Conservation (phyloP, 2,113 vertebrate genomes). For the Hydrolagus affinis region DNA sequence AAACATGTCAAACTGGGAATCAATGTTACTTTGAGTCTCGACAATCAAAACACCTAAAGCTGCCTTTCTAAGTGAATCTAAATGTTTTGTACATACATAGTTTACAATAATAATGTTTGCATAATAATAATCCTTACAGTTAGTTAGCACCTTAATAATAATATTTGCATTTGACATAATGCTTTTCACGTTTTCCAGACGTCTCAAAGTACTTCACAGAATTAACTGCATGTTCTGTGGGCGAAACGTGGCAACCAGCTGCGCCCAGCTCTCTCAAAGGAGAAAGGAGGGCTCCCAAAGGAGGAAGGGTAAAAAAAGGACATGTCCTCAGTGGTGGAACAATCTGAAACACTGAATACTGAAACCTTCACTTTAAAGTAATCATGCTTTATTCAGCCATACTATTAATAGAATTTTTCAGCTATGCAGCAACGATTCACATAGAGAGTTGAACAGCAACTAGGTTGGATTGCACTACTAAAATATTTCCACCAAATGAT, state of each 20-base stretch:
- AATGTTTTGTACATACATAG: neutral
- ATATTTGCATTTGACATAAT: too few relatives aligned
- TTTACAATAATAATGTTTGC: too few relatives aligned
- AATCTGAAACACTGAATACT: neutral
- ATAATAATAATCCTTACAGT: too few relatives aligned
- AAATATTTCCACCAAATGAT: neutral
- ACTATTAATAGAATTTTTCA: neutral
- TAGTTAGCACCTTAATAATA: too few relatives aligned
- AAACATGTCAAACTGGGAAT: neutral
- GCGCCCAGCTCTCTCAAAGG: neutral
- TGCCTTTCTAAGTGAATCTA: neutral
- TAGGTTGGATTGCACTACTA: neutral
- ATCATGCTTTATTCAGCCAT: neutral
- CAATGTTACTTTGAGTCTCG: neutral
- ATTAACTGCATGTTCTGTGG: too few relatives aligned
- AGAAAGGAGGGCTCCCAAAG: neutral
- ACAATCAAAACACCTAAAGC: neutral
- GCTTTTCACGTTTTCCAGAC: too few relatives aligned
- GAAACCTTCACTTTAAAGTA: neutral
- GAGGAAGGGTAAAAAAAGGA: neutral
- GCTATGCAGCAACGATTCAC: neutral
- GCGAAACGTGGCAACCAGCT: too few relatives aligned
- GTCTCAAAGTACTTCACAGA: too few relatives aligned
- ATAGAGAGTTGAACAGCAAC: neutral
- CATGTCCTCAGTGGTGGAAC: neutral